Conservation (phyloP, 2,113 vertebrate genomes). For the Neogobius melanostomus region DNA sequence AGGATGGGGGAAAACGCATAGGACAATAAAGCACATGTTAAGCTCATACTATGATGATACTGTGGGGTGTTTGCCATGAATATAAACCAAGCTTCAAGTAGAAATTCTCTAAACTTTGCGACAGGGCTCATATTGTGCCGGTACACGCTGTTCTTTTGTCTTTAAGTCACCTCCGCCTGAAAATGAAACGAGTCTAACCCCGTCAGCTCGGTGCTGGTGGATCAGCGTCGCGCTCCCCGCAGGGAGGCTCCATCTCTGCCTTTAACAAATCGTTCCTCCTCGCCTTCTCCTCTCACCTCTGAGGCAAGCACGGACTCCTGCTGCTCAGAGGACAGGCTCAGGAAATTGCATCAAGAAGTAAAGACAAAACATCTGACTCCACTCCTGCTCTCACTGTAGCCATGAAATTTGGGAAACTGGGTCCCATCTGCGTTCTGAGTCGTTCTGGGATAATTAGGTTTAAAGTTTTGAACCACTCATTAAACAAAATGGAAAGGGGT, state of each 20-base stretch:
- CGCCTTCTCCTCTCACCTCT: slow-evolving; percentile 7
- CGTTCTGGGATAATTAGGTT: too few species aligned
- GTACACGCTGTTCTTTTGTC: not conserved
- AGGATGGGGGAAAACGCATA: too few species aligned
- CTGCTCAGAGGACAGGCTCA: too few species aligned
- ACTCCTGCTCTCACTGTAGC: too few species aligned
- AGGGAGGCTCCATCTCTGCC: not conserved
- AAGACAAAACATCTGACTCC: too few species aligned
- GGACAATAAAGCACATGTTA: not conserved
- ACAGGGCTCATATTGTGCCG: not conserved
- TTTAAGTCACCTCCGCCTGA: not conserved
- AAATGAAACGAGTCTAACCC: not conserved
- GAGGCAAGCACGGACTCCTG: slow-evolving; percentile 4
- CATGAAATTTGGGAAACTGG: too few species aligned
- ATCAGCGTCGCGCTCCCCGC: not conserved
- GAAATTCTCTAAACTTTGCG: not conserved
- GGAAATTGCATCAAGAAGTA: too few species aligned
- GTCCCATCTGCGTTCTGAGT: too few species aligned
- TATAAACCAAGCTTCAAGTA: too few species aligned
- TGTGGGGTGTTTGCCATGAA: too few species aligned
- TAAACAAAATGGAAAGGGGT: too few species aligned
- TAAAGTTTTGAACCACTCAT: too few species aligned
- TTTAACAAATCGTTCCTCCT: slow-evolving; percentile 38
- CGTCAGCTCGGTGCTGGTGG: not conserved
- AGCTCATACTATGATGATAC: not conserved